Base-by-base conservation (phyloP, 2,113 vertebrate genomes). In the Phalacrocorax pelagicus region DNA sequence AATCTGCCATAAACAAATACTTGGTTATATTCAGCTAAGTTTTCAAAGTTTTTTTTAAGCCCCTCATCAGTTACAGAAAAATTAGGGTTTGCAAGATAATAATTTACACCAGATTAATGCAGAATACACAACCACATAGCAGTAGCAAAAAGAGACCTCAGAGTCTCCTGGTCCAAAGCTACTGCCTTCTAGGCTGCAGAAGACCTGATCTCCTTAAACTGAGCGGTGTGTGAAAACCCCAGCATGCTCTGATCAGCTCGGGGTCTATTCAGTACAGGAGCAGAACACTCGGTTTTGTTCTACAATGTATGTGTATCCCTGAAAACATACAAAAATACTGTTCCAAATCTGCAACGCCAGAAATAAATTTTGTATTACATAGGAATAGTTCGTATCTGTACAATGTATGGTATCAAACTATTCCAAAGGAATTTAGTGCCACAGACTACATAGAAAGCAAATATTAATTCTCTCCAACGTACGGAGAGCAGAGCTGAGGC, bases 21-120 rank as follows among this genome's bases (percentile, higher is more conserved):
- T 91, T 96, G 85, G 69, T 78, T 82, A 88, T 36, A 74, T 62
- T 88, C 27, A 65, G 67, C 57, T 77, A 94, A 81, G 32, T 90
- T 94, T 96, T 90, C 84, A 47, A 57, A 88, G 96, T 54, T 97
- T 94, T 93, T 93, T 75, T 13, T 72, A 84, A 96, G 91, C 83
- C 58, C 29, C 36, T 84, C 40, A 84, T 57, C 70, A 91, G 40
- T 82, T 96, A 95, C 65, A 94, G 87, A 70, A 97, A 88, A 96
- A 73, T 22, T 61, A 92, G 65, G 24, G 5, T 66, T 57, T 71
- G 23, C 30, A 52, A 32, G 17, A 74, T 58, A 79, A 57, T 82
- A 80, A 54, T 58, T 55, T 46, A 42, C n/a, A 9, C 22, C 22
- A 74, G 24, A 71, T 30, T 87, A 38, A 29, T n/a, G 26, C 38